phyloP scores from a whole-genome alignment of 2,113 vertebrate species.

The Pelodiscus sinensis region DNA sequence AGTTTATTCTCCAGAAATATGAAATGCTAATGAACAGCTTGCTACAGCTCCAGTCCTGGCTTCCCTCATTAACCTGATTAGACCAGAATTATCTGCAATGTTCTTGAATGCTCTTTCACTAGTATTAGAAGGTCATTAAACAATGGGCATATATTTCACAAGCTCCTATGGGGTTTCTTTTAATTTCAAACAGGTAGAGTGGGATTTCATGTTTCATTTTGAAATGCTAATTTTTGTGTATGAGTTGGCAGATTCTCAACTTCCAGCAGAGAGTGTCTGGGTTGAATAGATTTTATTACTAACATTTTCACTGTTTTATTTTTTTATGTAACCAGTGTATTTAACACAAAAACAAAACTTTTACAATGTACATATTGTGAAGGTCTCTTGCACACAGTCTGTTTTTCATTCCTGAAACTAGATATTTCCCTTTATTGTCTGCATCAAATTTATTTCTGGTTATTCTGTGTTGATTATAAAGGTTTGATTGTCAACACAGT shows the following conservation, averaged over 20 bases:
- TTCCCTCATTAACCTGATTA: conserved; percentile 60
- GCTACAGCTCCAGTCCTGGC: conserved; percentile 54
- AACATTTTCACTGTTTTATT: not conserved
- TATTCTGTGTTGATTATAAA: conserved; percentile 54
- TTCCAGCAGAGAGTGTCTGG: conserved; percentile 1
- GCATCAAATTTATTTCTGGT: conserved; percentile 59
- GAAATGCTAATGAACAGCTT: conserved; percentile 69
- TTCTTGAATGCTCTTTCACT: conserved; percentile 57
- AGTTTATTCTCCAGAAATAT: conserved; percentile 66
- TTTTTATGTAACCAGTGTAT: not conserved
- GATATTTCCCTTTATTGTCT: not conserved
- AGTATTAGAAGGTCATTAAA: conserved; percentile 63
- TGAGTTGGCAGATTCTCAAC: conserved; percentile 30
- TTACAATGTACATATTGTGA: not conserved
- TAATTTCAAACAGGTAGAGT: conserved; percentile 52
- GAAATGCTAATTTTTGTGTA: conserved; percentile 43
- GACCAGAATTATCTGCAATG: conserved; percentile 43
- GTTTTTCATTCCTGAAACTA: not conserved
- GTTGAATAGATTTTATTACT: not conserved
- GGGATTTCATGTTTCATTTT: conserved; percentile 52
- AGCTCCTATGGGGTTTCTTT: conserved; percentile 18
- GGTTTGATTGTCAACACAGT: conserved; percentile 52
- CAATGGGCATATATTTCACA: conserved; percentile 25
- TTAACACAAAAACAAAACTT: not conserved
- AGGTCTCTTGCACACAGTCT: not conserved